Evolutionary conservation across 1,140 invertebrate genomes (phyloP).

Genomic region (Drosophila kohkoa): DNA sequence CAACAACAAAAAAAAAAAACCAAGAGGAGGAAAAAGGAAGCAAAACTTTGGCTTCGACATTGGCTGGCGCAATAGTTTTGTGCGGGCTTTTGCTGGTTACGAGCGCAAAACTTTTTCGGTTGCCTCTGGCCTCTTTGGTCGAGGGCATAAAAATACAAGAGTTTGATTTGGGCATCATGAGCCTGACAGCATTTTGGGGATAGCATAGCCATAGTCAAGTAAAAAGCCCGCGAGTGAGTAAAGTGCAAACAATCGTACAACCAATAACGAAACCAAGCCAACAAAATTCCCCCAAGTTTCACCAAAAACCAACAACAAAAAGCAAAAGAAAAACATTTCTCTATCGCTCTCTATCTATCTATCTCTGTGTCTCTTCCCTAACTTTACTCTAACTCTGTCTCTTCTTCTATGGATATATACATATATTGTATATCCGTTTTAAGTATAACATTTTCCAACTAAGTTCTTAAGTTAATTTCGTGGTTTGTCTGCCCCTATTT

Average conservation of each 20-base stretch:
- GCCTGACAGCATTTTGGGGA: slow-evolving; percentile 42
- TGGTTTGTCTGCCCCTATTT: slow-evolving; percentile 58
- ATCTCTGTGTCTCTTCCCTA: not conserved
- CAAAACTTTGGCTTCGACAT: slow-evolving; percentile 50
- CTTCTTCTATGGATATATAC: slow-evolving; percentile 12
- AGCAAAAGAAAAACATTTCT: slow-evolving; percentile 40
- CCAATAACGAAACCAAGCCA: slow-evolving; percentile 40
- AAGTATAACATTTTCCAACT: slow-evolving; percentile 4
- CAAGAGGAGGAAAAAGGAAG: not conserved
- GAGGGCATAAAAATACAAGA: slow-evolving; percentile 53
- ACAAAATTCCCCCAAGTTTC: slow-evolving; percentile 33
- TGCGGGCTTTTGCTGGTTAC: slow-evolving; percentile 20
- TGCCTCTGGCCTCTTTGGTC: slow-evolving; percentile 36
- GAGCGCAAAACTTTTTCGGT: slow-evolving; percentile 54
- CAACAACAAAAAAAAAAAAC: slow-evolving; percentile 8
- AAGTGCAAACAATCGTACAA: slow-evolving; percentile 38
- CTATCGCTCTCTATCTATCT: slow-evolving; percentile 13
- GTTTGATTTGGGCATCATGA: slow-evolving; percentile 60
- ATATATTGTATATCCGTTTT: slow-evolving; percentile 15
- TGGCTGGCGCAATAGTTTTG: slow-evolving; percentile 49
- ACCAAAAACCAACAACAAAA: slow-evolving; percentile 6
- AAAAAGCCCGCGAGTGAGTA: slow-evolving; percentile 29
- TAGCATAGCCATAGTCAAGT: slow-evolving; percentile 3
- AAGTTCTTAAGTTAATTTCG: slow-evolving; percentile 45
- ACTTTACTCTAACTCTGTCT: slow-evolving; percentile 20